Percentiles rank a stretch among this genome's conserved stretches.
phyloP scores from a whole-genome alignment of 2,797 vertebrate genomes.

The Scomberomorus guttatus region DNA sequence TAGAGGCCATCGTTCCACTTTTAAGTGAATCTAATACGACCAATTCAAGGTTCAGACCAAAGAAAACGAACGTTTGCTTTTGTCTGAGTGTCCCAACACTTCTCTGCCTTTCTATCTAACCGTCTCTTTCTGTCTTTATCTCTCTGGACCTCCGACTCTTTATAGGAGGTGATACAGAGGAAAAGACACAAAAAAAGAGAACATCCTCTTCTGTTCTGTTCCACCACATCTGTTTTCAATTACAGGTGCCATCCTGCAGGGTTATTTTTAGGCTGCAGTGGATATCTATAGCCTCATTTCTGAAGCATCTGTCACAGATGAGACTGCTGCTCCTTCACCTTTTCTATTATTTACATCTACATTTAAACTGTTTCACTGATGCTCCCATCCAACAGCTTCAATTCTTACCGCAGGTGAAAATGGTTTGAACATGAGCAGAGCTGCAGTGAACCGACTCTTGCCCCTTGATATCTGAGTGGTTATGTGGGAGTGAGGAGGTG shows the following conservation, averaged over 20 bases:
- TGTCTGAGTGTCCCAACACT: background rate
- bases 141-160: background rate
- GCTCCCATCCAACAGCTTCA: background rate
- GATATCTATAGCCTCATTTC: constrained; percentile 62
- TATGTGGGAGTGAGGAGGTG: constrained; percentile 54
- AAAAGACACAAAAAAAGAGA: background rate
- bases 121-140: background rate
- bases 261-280: constrained; percentile 53
- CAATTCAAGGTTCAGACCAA: background rate
- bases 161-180: constrained; percentile 5
- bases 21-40: background rate
- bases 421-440: constrained; percentile 10
- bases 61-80: background rate
- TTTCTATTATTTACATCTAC: constrained; percentile 68
- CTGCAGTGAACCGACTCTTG: constrained; percentile 17
- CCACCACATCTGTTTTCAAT: constrained; percentile 47
- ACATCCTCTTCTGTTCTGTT: constrained; percentile 5
- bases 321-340: constrained; percentile 42
- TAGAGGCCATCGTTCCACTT: background rate
- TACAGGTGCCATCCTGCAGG: constrained; percentile 49
- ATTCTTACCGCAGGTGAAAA: constrained; percentile 5
- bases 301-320: constrained; percentile 45
- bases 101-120: background rate
- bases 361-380: constrained; percentile 20
- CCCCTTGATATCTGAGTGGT: constrained; percentile 29